Evolutionary conservation across 2,797 vertebrate species (phyloP).

Genomic region (Protosalanx chinensis): DNA sequence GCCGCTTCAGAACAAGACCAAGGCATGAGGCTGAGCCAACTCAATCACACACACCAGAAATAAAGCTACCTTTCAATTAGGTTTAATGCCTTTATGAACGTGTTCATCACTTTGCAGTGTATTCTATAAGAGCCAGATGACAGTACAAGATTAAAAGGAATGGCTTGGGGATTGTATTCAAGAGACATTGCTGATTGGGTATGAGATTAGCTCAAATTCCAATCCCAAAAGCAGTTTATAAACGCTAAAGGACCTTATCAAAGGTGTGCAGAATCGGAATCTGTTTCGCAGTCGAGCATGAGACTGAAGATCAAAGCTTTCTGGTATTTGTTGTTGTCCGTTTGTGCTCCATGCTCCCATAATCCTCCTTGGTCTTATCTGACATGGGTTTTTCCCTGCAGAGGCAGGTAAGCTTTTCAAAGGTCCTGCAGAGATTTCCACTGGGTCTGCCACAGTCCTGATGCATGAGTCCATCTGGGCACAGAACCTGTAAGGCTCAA

Average conservation of each 20-base stretch:
- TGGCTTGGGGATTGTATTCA: too few relatives aligned
- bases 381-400: neutral
- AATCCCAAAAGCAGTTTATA: neutral
- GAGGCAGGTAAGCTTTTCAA: neutral
- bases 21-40: constrained; percentile 70
- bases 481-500: neutral
- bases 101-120: too few relatives aligned
- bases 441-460: too few relatives aligned
- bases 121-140: too few relatives aligned
- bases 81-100: too few relatives aligned
- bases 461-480: neutral
- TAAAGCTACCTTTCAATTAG: too few relatives aligned
- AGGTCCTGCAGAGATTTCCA: neutral
- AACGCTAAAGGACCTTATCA: neutral
- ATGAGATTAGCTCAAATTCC: neutral
- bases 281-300: neutral
- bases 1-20: constrained; percentile 93
- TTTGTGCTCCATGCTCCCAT: neutral
- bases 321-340: neutral
- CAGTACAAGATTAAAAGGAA: too few relatives aligned
- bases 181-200: too few relatives aligned
- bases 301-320: neutral
- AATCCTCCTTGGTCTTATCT: neutral
- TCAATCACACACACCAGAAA: neutral
- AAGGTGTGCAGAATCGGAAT: neutral